Base-by-base conservation (phyloP, 1,140 invertebrate genomes). In the Teleogryllus occipitalis region DNA sequence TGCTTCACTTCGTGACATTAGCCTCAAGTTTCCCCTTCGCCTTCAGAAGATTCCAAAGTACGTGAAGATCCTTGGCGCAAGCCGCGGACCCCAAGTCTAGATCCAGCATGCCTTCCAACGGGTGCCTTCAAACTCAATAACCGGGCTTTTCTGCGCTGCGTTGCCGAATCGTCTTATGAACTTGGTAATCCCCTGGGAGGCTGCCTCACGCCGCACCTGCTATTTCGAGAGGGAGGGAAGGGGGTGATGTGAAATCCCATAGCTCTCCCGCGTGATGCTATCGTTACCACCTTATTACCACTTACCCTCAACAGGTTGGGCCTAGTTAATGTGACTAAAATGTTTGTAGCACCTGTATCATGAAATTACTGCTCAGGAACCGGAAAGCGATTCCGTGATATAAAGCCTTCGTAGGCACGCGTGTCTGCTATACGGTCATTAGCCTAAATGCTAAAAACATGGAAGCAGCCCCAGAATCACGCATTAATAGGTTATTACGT, bases 301-400 rank as follows among this genome's bases (percentile, higher is more conserved):
- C 54, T 65, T 65, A 65, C 18, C 10, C 10, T 18, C 54, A 65
- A 65, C 54, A 65, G 54, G 54, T 65, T 65, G 54, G 54, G 54
- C 54, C 54, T 65, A 10, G 54, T 65, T 65, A 65, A 14, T 65
- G 54, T 18, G 10, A 65, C 10, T 65, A 65, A 65, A 65, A 65
- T 65, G 54, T 65, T 65, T 65, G 54, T 65, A 65, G 54, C 54
- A 65, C 54, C 54, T 65, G 54, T 65, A 65, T 65, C 54, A 65
- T 65, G 18, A 18, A 65, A 65, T 65, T 65, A 65, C 54, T 18
- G 54, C 54, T 65, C 54, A 65, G 54, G 54, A 65, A 65, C 54
- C 18, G 54, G 54, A 65, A 65, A 65, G 54, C 54, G 54, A 65
- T 65, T 65, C 54, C 18, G 54, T 65, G 54, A 65, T 65, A 65